A percentile compares a stretch with the other conserved stretches of the same genome.
phyloP scores from a whole-genome alignment of 2,113 vertebrate species.

The Melanocharis versteri region DNA sequence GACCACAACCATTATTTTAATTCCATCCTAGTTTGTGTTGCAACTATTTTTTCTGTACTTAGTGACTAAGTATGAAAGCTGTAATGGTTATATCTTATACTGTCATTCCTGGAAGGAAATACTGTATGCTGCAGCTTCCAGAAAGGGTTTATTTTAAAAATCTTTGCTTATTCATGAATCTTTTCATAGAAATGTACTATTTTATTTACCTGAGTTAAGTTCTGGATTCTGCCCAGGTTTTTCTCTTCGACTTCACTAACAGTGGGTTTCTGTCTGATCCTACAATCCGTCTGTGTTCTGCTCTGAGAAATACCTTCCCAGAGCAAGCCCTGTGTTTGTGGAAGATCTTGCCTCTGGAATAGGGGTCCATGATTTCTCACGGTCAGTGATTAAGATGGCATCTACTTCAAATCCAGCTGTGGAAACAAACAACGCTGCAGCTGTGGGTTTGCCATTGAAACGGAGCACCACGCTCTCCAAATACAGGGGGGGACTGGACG shows the following conservation, averaged over 20 bases:
- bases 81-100: not conserved
- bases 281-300: slow-evolving; percentile 56
- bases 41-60: not conserved
- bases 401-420: slow-evolving; percentile 42
- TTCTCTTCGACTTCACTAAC: not conserved
- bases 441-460: slow-evolving; percentile 26
- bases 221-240: slow-evolving; percentile 45
- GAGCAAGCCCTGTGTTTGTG: slow-evolving; percentile 24
- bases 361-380: slow-evolving; percentile 8
- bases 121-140: not conserved
- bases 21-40: not conserved
- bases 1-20: not conserved
- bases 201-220: slow-evolving; percentile 51
- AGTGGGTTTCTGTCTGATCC: slow-evolving; percentile 38
- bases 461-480: not conserved
- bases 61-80: not conserved
- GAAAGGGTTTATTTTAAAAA: slow-evolving; percentile 12
- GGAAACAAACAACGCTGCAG: slow-evolving; percentile 22
- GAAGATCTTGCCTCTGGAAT: slow-evolving; percentile 36
- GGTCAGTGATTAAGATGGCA: slow-evolving; percentile 12
- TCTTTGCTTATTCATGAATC: slow-evolving; percentile 8
- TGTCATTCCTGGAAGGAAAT: not conserved
- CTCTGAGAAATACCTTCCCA: not conserved
- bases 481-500: not conserved
- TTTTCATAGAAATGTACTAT: slow-evolving; percentile 21